Percentiles rank a stretch among this genome's conserved stretches.
phyloP scores from a whole-genome alignment of 1,140 invertebrate genomes.

The Hermetia illucens region DNA sequence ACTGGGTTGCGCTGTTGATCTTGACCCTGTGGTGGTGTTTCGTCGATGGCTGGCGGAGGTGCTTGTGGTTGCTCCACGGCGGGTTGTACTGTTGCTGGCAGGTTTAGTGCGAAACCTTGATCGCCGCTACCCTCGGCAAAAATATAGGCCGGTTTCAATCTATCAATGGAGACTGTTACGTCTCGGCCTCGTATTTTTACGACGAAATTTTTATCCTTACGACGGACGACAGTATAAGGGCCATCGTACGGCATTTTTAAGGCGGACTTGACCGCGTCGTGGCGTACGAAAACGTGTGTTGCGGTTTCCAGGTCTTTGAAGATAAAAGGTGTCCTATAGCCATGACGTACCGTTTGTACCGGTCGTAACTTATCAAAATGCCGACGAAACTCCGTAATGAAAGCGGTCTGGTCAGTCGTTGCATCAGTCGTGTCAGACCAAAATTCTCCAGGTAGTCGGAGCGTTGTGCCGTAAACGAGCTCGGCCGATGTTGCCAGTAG shows the following conservation, averaged over 20 bases:
- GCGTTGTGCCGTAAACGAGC: slow-evolving; percentile 26
- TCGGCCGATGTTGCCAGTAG: no score
- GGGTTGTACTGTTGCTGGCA: no score
- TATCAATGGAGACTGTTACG: slow-evolving; percentile 4
- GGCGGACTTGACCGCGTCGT: slow-evolving; percentile 7
- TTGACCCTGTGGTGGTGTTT: no score
- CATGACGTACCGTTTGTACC: slow-evolving; percentile 9
- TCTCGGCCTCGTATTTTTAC: slow-evolving; percentile 1
- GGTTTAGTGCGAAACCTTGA: no score
- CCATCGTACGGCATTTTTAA: slow-evolving; percentile 10
- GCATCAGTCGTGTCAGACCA: not conserved
- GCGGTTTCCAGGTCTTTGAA: slow-evolving; percentile 12
- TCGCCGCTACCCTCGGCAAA: not conserved
- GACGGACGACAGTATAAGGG: not conserved
- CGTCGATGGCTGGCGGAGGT: no score
- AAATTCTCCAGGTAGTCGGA: slow-evolving; percentile 8
- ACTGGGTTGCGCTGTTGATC: no score
- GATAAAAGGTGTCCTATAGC: slow-evolving; percentile 8
- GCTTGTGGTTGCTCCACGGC: no score
- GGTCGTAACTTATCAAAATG: no score
- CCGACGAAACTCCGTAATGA: no score
- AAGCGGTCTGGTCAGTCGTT: not conserved
- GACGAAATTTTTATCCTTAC: slow-evolving; percentile 2
- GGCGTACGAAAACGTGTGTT: slow-evolving; percentile 12
- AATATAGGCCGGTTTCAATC: slow-evolving; percentile 8